Percentiles rank a stretch among this genome's conserved stretches.
These are phyloP conservation scores for Dermochelys coriacea DNA, from an alignment of 2,797 vertebrate species.

Conservation along the genomic window DNA sequence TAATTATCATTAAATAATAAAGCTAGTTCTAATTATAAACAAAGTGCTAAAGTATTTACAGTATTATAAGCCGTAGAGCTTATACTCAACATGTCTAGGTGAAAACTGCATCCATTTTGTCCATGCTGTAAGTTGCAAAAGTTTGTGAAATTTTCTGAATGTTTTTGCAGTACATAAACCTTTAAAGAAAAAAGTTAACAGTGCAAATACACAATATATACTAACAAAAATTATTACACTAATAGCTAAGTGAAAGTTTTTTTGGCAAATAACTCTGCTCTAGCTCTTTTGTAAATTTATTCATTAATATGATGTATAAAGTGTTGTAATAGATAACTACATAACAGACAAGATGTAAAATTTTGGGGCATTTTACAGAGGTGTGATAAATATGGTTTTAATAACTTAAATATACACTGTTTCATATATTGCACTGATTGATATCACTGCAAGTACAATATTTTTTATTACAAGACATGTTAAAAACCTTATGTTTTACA, in stretches of 20 bases:
- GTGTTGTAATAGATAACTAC: not conserved
- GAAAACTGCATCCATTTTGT: constrained; percentile 83
- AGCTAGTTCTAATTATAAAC: constrained; percentile 71
- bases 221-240: constrained; percentile 71
- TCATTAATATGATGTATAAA: constrained; percentile 22
- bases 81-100: constrained; percentile 83
- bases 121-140: constrained; percentile 83
- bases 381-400: not conserved
- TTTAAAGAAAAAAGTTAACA: constrained; percentile 81
- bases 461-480: constrained; percentile 57
- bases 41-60: constrained; percentile 73
- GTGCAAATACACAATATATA: constrained; percentile 74
- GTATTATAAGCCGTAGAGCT: constrained; percentile 79
- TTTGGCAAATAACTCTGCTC: constrained; percentile 39
- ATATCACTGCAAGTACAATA: not conserved
- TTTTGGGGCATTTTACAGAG: constrained; percentile 21
- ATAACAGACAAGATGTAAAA: not conserved
- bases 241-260: constrained; percentile 31
- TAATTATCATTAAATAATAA: constrained; percentile 67
- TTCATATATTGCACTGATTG: constrained; percentile 20
- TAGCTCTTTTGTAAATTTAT: constrained; percentile 60
- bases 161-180: constrained; percentile 78
- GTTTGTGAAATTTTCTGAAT: constrained; percentile 78
- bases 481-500: constrained; percentile 19
- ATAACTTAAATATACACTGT: not conserved